phyloP scores from a whole-genome alignment of 2,113 vertebrate genomes.

The Sigmodon hispidus region DNA sequence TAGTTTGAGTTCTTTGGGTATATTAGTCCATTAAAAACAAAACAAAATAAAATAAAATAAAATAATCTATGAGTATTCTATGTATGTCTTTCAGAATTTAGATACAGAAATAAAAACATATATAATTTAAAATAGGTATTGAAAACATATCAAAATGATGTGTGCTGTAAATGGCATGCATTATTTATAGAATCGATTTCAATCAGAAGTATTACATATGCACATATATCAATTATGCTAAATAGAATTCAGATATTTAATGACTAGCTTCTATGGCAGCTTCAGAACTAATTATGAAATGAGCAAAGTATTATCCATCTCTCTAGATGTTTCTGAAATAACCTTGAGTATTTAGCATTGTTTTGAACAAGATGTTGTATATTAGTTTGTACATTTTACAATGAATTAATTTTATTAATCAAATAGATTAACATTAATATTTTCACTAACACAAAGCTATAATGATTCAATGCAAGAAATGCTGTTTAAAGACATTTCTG shows the following conservation, averaged over 20 bases:
- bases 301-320: slow-evolving; percentile 52
- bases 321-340: slow-evolving; percentile 72
- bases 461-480: slow-evolving; percentile 15
- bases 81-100: slow-evolving; percentile 80
- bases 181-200: slow-evolving; percentile 76
- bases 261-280: slow-evolving; percentile 66
- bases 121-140: slow-evolving; percentile 70
- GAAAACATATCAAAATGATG: slow-evolving; percentile 78
- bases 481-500: slow-evolving; percentile 32
- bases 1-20: slow-evolving; percentile 68
- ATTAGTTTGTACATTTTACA: slow-evolving; percentile 62
- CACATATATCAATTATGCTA: slow-evolving; percentile 69
- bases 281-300: slow-evolving; percentile 72
- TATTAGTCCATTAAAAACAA: too few species aligned
- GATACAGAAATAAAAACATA: slow-evolving; percentile 76
- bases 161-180: slow-evolving; percentile 69
- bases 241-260: slow-evolving; percentile 76
- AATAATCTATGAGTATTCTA: slow-evolving; percentile 79
- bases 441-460: neutral
- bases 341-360: slow-evolving; percentile 68
- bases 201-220: slow-evolving; percentile 76
- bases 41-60: too few species aligned
- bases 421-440: slow-evolving; percentile 51
- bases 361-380: slow-evolving; percentile 53
- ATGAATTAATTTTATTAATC: slow-evolving; percentile 71